Percentiles rank a stretch among this genome's conserved stretches.
Conservation (phyloP, 2,797 vertebrate genomes). For the Austrolebias charrua region DNA sequence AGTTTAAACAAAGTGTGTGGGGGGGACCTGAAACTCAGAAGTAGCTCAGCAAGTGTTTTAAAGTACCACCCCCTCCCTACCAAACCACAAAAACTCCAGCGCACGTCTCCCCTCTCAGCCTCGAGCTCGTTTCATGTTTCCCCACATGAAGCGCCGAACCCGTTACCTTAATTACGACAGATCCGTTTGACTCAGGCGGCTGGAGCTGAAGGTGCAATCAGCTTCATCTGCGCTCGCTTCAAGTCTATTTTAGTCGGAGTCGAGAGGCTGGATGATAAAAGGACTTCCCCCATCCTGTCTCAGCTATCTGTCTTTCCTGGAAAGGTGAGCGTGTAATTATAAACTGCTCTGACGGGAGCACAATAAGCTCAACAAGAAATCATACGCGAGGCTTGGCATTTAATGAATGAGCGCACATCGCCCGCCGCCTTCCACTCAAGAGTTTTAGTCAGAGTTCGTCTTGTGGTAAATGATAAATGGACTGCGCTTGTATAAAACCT, state of each 20-base stretch:
- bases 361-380: conserved; percentile 11
- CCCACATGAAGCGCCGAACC: conserved; percentile 1
- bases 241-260: conserved; percentile 15
- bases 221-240: conserved; percentile 11
- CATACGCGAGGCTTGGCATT: not conserved
- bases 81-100: conserved; percentile 75
- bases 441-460: too few relatives aligned
- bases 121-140: conserved; percentile 21
- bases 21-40: conserved; percentile 62
- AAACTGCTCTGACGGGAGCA: conserved; percentile 3
- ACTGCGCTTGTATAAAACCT: too few relatives aligned
- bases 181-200: conserved; percentile 1
- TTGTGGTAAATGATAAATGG: too few relatives aligned
- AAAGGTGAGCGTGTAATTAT: not conserved
- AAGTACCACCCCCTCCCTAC: conserved; percentile 62
- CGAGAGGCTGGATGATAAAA: conserved; percentile 8
- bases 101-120: conserved; percentile 49
- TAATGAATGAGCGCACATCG: too few relatives aligned
- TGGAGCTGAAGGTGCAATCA: conserved; percentile 4
- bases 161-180: not conserved
- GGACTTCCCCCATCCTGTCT: not conserved
- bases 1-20: conserved; percentile 34
- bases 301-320: not conserved
- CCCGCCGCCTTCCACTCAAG: too few relatives aligned
- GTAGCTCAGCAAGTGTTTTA: conserved; percentile 57